Base-by-base conservation (phyloP, 2,797 vertebrate species). In the Psittacula echo region DNA sequence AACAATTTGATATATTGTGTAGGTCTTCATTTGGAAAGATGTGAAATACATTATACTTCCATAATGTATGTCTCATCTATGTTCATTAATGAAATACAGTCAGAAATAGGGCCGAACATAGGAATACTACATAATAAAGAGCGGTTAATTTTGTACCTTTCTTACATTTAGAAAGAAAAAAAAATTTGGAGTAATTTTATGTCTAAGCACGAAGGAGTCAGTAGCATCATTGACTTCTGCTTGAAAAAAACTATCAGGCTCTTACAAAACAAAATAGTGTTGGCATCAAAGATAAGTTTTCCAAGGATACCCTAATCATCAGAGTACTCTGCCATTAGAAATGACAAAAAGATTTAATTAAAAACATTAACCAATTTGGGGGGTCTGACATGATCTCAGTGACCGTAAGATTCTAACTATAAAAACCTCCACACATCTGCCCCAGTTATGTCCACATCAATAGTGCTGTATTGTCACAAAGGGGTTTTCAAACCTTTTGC, bases 391-490 rank as follows among this genome's bases (percentile, higher is more conserved):
- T 21, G 9, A 87, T 66, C 19, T 62, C 29, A 66, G 7, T 22
- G 24, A 74, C 34, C 71, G 90, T 29, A 75, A 51, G 37, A 39
- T 56, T 81, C 16, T 71, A 60, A 79, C 11, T 58, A 26, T 1
- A 30, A 17, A 70, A 9, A 9, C 14, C 9, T 41, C 20, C 2
- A 0, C 12, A 0, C 15, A 13, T 75, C 24, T 78, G 7, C 27
- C 8, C 19, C 7, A n/a, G 42, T 66, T 66, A 82, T 4, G 32
- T 54, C 30, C 39, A 64, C 34, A 72, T 37, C 22, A 70, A 41
- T 60, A 58, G 39, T 39, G 50, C n/a, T 76, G 14, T 29, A 45
- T 13, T n/a, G 13, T 17, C 51, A 77, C 10, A 85, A 77, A 71
- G 42, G 22, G 42, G 61, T 50, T 85, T 76, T 85, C 56, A 85